phyloP scores from a whole-genome alignment of 1,140 invertebrate species.

The Drosophila takahashii region DNA sequence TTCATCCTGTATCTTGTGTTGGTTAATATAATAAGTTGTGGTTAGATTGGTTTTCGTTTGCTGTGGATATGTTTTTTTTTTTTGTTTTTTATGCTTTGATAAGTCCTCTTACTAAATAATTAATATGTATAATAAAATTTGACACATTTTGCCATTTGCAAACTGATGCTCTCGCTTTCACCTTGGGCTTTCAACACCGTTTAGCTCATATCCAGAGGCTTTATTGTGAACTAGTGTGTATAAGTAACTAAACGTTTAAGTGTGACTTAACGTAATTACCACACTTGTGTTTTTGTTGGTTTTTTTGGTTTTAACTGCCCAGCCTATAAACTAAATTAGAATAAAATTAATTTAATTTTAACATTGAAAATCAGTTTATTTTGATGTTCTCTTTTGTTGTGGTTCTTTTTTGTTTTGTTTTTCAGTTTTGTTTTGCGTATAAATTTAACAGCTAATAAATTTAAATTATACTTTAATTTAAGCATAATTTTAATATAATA shows the following conservation, averaged over 20 bases:
- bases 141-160: slow-evolving; percentile 61
- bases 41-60: slow-evolving; percentile 63
- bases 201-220: slow-evolving; percentile 24
- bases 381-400: slow-evolving; percentile 66
- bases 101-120: slow-evolving; percentile 54
- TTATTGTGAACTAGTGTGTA: slow-evolving; percentile 27
- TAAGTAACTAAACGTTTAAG: slow-evolving; percentile 48
- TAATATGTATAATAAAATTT: slow-evolving; percentile 76
- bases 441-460: slow-evolving; percentile 82
- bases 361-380: slow-evolving; percentile 83
- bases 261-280: slow-evolving; percentile 53
- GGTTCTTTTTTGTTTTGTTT: slow-evolving; percentile 55
- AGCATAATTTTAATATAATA: slow-evolving; percentile 74
- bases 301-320: slow-evolving; percentile 69
- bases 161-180: slow-evolving; percentile 40
- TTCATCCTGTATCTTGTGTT: slow-evolving; percentile 39
- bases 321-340: slow-evolving; percentile 71
- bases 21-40: slow-evolving; percentile 62
- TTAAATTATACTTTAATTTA: slow-evolving; percentile 81
- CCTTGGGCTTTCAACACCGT: slow-evolving; percentile 41
- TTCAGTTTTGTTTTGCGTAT: slow-evolving; percentile 68
- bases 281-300: slow-evolving; percentile 34
- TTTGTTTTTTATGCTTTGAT: slow-evolving; percentile 35
- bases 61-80: slow-evolving; percentile 69
- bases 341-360: slow-evolving; percentile 76